A percentile compares a stretch with the other conserved stretches of the same genome.
These are phyloP conservation scores for Leucophenga maculata DNA, from an alignment of 2,888 invertebrate species.

Conservation along the genomic window DNA sequence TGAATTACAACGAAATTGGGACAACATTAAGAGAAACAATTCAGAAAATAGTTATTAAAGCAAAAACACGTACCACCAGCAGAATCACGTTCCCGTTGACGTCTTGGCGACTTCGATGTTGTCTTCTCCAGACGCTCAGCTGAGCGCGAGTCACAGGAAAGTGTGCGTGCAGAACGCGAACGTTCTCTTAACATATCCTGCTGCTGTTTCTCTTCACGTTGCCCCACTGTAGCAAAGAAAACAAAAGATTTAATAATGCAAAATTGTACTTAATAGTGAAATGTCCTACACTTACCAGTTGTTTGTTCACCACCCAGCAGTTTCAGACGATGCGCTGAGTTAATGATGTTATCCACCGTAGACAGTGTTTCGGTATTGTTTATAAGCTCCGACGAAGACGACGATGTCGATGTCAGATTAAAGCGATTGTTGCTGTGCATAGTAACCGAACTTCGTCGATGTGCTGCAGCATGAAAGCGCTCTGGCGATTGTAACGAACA, in stretches of 20 bases:
- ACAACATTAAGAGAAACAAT: too few relatives aligned
- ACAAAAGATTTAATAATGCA: too few relatives aligned
- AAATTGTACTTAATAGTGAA: too few relatives aligned
- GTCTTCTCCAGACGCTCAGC: constrained; percentile 50
- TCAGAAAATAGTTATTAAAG: too few relatives aligned
- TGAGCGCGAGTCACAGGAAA: constrained; percentile 58
- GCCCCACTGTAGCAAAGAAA: constrained; percentile 73
- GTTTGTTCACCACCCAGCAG: constrained; percentile 65
- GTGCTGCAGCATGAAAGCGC: constrained; percentile 55
- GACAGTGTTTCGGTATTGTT: constrained; percentile 46
- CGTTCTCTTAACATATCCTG: constrained; percentile 90
- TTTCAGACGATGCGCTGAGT: constrained; percentile 54
- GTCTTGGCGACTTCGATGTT: too few relatives aligned
- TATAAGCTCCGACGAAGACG: not conserved
- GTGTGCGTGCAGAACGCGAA: constrained; percentile 62
- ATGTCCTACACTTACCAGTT: constrained; percentile 59
- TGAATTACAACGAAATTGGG: too few relatives aligned
- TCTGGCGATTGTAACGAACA: constrained; percentile 66
- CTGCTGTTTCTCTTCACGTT: constrained; percentile 88
- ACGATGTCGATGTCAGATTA: constrained; percentile 23
- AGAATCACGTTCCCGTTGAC: too few relatives aligned
- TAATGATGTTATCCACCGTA: constrained; percentile 54
- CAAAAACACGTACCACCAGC: too few relatives aligned
- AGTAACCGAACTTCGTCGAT: constrained; percentile 54
- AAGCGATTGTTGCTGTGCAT: constrained; percentile 43